Base-by-base conservation (phyloP, 2,888 invertebrate species). In the Pachydiplax longipennis region DNA sequence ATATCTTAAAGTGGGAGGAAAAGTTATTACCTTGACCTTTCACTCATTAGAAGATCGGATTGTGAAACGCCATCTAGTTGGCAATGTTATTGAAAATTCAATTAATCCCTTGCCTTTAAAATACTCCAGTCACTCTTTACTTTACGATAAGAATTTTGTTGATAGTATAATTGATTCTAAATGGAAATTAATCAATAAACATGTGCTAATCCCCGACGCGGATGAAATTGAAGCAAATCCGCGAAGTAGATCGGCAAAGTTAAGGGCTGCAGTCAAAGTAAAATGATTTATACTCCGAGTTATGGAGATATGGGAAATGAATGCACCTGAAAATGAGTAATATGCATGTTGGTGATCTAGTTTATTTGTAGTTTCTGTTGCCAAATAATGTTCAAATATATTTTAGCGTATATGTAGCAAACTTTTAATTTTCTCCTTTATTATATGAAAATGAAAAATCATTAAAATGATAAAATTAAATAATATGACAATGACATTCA, bases 21-120 rank as follows among this genome's bases (percentile, higher is more conserved):
- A 96, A 91, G 93, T 99, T 91, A 96, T 98, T 0, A 96, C 97
- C 0, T 96, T 99, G 80, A 96, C 98, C 22, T 99, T 99, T 94
- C 99, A 99, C 94, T 98, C 98, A 0, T 94, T 99, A 40, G 99
- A 99, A 95, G 99, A 99, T 93, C 97, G 97, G 0, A 97, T 99
- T 92, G 97, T 99, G 0, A 99, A 99, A 93, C 95, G 98, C 15
- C 98, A 99, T 94, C 95, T 99, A 37, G 95, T 95, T 91, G 98
- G 98, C 0, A 96, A 97, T 93, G 95, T 97, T 80, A 95, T 96
- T 37, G 96, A 97, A 93, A 96, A 97, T 92, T 94, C 96, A 8
- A 96, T 97, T 0, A 97, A 97, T 93, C 95, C 95, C 1, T 93
- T 97, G 25, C 96, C 97, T 0, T 94, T 97, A 65, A 97, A 96